A percentile compares a stretch with the other conserved stretches of the same genome.
Evolutionary conservation across 2,797 vertebrate species (phyloP).

Genomic region (Siniperca scherzeri): DNA sequence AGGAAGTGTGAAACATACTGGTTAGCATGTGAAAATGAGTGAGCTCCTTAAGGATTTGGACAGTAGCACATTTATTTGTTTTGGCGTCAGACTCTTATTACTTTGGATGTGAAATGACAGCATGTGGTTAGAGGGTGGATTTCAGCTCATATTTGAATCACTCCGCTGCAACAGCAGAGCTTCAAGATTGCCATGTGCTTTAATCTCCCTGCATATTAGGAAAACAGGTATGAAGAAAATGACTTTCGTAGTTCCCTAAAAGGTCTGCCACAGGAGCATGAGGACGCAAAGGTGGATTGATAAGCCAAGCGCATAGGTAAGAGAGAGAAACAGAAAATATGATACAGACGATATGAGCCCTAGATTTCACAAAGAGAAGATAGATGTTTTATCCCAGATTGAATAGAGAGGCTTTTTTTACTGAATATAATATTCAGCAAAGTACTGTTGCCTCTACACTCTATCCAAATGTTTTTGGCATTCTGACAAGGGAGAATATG

Average conservation of each 20-base stretch:
- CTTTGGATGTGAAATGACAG: conserved; percentile 61
- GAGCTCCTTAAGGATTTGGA: conserved; percentile 41
- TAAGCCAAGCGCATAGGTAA: not conserved
- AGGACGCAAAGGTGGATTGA: conserved; percentile 9
- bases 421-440: conserved; percentile 10
- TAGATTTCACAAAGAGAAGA: not conserved
- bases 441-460: conserved; percentile 18
- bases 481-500: conserved; percentile 5
- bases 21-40: conserved; percentile 32
- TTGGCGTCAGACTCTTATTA: conserved; percentile 43
- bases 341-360: not conserved
- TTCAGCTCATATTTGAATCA: conserved; percentile 40
- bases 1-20: conserved; percentile 42
- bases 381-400: not conserved
- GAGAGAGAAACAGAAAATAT: not conserved
- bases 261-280: conserved; percentile 13
- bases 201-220: not conserved
- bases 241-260: not conserved
- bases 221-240: not conserved
- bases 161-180: conserved; percentile 21
- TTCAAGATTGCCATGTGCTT: conserved; percentile 8
- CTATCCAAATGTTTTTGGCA: conserved; percentile 34
- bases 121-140: conserved; percentile 66
- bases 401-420: conserved; percentile 4
- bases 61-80: conserved; percentile 49